Conservation (phyloP, 2,797 vertebrate genomes). For the Acropternis orthonyx region DNA sequence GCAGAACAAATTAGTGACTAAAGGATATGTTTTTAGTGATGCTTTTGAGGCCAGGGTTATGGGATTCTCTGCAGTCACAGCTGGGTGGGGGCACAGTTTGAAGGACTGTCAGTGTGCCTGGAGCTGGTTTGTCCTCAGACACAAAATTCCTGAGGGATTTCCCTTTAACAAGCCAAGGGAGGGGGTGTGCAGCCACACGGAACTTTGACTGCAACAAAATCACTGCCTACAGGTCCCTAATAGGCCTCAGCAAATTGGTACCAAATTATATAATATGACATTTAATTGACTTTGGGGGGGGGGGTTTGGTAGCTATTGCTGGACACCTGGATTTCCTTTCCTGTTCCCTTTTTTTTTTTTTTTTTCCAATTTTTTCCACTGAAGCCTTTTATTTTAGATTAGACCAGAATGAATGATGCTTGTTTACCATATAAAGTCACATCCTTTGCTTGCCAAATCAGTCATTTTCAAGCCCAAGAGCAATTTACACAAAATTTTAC, state of each 20-base stretch:
- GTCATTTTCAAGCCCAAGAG: slow-evolving; percentile 31
- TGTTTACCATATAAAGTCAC: slow-evolving; percentile 23
- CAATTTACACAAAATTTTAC: slow-evolving; percentile 32
- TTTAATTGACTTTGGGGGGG: neutral
- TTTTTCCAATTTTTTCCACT: neutral
- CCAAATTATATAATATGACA: neutral
- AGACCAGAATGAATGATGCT: neutral
- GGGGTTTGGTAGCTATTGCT: neutral
- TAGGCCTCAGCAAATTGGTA: neutral
- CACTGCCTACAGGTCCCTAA: neutral
- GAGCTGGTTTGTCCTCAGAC: neutral
- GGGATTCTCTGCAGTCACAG: neutral
- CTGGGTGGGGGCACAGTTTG: neutral
- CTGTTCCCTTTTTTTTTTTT: neutral
- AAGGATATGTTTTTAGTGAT: neutral
- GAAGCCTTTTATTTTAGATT: neutral
- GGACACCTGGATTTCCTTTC: neutral
- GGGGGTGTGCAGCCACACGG: rapidly evolving
- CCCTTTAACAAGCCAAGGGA: neutral
- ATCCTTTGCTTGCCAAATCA: slow-evolving; percentile 21
- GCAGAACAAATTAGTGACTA: neutral
- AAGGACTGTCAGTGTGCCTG: neutral
- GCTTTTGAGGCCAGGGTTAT: neutral
- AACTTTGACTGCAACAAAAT: neutral
- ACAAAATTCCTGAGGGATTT: neutral